These are phyloP conservation scores for Cryptosula pallasiana DNA, from an alignment of 2,888 invertebrate genomes.

Conservation along the genomic window DNA sequence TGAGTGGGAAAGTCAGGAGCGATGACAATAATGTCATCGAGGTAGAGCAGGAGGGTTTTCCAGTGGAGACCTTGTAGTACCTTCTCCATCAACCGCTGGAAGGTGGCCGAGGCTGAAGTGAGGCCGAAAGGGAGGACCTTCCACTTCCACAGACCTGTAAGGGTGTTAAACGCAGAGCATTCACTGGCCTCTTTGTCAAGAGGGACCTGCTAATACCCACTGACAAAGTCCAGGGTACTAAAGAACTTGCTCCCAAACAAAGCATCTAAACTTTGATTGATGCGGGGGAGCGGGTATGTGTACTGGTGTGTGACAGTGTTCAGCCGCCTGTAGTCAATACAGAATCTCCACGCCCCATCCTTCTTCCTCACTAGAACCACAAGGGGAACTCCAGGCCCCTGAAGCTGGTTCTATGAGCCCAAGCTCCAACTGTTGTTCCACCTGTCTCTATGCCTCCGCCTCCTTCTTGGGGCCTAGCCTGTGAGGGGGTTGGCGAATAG, in stretches of 20 bases:
- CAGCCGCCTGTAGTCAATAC: slow-evolving; percentile 27
- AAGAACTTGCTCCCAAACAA: slow-evolving; percentile 29
- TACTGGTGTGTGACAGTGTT: slow-evolving; percentile 28
- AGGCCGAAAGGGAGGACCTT: background rate
- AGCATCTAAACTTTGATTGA: slow-evolving; percentile 23
- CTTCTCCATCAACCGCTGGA: background rate
- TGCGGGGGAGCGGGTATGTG: slow-evolving; percentile 26
- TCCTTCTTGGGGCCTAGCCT: slow-evolving; percentile 26
- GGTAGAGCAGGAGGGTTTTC: background rate
- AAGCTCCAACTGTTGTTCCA: too few species aligned
- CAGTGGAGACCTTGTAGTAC: background rate
- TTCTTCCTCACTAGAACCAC: slow-evolving; percentile 29
- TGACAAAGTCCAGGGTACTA: slow-evolving; percentile 28
- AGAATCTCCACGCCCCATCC: slow-evolving; percentile 27
- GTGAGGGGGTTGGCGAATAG: slow-evolving; percentile 28
- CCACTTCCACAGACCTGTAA: background rate
- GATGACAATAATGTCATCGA: background rate
- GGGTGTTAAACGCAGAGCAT: background rate
- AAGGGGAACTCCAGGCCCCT: slow-evolving; percentile 30
- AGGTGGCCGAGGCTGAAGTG: background rate
- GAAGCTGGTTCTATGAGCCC: slow-evolving; percentile 27
- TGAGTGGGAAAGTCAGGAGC: background rate
- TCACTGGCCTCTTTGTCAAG: background rate
- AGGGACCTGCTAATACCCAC: slow-evolving; percentile 31
- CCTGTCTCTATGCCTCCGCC: slow-evolving; percentile 24